Conservation (phyloP, 2,113 vertebrate species). For the Rafetus swinhoei region DNA sequence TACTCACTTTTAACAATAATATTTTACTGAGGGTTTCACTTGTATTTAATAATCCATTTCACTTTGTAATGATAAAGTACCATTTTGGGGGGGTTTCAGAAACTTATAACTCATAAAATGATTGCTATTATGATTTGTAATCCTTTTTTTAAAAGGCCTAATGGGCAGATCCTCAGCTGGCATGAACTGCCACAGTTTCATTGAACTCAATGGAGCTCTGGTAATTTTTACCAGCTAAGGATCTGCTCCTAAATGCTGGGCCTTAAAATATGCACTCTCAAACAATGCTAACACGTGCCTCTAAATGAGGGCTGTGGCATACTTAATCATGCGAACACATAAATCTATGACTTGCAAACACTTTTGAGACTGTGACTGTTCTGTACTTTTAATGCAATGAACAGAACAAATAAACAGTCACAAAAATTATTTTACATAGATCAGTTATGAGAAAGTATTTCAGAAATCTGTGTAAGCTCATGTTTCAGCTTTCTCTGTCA, state of each 20-base stretch:
- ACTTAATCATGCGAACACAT: neutral
- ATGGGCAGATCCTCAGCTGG: neutral
- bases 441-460: neutral
- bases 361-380: neutral
- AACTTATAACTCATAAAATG: neutral
- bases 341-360: rapidly evolving
- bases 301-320: neutral
- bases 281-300: neutral
- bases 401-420: neutral
- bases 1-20: neutral
- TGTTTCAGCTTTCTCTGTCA: neutral
- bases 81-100: neutral
- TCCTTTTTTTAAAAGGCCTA: neutral
- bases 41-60: neutral
- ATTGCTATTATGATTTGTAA: neutral
- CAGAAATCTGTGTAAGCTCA: neutral
- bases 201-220: neutral
- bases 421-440: neutral
- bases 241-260: neutral
- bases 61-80: neutral
- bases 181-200: neutral
- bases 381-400: neutral
- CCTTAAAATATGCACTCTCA: neutral
- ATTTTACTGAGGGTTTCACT: neutral
- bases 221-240: neutral